Evolutionary conservation across 2,797 vertebrate species (phyloP), one percentile per base, ranked within the genome.

Genomic region (Tympanoctomys barrerae): DNA sequence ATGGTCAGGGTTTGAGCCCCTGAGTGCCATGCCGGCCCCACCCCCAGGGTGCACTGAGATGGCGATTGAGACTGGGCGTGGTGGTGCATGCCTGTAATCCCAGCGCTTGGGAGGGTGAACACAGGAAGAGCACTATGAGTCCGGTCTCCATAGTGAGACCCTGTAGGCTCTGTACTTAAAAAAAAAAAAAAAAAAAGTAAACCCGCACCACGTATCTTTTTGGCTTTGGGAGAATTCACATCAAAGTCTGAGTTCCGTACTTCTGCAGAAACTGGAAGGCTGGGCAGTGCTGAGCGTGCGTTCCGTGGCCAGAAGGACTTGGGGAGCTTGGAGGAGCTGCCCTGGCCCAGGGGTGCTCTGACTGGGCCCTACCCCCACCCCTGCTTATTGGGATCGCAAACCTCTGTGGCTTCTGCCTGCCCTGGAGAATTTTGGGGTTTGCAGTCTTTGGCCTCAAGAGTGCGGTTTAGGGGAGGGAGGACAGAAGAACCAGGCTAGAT

Each of bases 201-300:
- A 11, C 42, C 64, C n/a, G n/a, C 73, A 62, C 28, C 62, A 1
- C 22, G 0, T 14, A 24, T 33, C 54, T 83, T 70, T 31, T 87
- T 94, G 68, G n/a, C 57, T 79, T 94, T 86, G 33, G 68, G 54
- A 90, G 81, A 57, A 68, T 54, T 92, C 22, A 59, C 28, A 73
- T 87, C 39, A 75, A 71, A 94, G 73, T 90, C n/a, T 49, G 77
- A 87, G 54, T 95, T 81, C 91, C 22, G 4, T 39, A 10, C 5
- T 49, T 52, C 79, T 71, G 90, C 86, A 54, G 64, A 70, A 91
- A 88, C 82, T 88, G 54, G 46, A 66, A 91, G 78, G 22, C 52
- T 54, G 84, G 71, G 22, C 52, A 59, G 5, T 57, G n/a, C 8
- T 31, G 22, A 49, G 13, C 33, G 12, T 49, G 61, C 8, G 61